Percentiles rank a stretch among this genome's conserved stretches.
Evolutionary conservation across 2,888 invertebrate species (phyloP).

Genomic region (Rapana venosa): DNA sequence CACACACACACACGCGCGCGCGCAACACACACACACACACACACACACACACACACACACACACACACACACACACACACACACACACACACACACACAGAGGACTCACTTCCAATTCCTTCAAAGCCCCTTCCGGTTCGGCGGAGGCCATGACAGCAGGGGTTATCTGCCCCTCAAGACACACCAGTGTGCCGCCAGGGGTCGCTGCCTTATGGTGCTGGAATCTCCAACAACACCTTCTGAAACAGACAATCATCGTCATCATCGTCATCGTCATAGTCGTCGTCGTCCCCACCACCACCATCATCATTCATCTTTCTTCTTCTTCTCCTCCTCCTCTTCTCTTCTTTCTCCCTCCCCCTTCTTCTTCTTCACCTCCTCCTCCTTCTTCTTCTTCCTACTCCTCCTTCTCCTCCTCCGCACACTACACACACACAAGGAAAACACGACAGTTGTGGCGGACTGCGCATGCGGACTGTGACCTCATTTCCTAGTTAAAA

Average conservation of each 20-base stretch:
- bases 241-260: neutral
- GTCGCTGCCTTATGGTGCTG: neutral
- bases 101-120: constrained; percentile 34
- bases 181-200: neutral
- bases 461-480: too few species aligned
- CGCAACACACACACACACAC: neutral
- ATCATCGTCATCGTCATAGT: neutral
- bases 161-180: neutral
- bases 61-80: neutral
- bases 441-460: too few species aligned
- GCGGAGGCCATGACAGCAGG: constrained; percentile 16
- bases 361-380: neutral
- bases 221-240: too few species aligned
- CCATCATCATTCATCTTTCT: neutral
- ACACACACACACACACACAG: neutral
- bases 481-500: too few species aligned
- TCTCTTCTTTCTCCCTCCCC: neutral
- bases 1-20: neutral
- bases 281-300: neutral
- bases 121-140: constrained; percentile 33
- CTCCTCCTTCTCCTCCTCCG: neutral
- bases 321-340: neutral
- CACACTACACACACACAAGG: too few species aligned
- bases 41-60: neutral
- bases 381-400: neutral